Conservation (phyloP, 2,888 invertebrate genomes). For the Drosophila conformis region DNA sequence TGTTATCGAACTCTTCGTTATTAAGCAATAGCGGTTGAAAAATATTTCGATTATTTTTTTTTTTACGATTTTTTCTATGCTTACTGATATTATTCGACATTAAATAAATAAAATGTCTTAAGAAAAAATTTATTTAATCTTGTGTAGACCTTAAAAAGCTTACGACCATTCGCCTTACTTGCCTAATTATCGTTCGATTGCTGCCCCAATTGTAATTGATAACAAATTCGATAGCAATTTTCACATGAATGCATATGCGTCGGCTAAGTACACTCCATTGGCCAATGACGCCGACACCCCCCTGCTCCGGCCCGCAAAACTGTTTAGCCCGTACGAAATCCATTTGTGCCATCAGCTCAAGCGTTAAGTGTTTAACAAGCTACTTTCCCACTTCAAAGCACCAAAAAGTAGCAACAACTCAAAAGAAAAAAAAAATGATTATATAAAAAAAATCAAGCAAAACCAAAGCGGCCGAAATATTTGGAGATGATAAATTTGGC, state of each 20-base stretch:
- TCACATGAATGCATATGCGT: slow-evolving; percentile 24
- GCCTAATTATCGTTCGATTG: slow-evolving; percentile 4
- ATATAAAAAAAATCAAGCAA: slow-evolving; percentile 10
- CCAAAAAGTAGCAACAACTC: slow-evolving; percentile 40
- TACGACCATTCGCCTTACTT: not conserved
- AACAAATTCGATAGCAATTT: slow-evolving; percentile 19
- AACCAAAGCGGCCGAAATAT: slow-evolving; percentile 24
- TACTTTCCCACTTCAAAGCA: slow-evolving; percentile 77
- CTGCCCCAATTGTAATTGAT: slow-evolving; percentile 13
- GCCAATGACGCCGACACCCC: slow-evolving; percentile 44
- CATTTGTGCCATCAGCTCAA: slow-evolving; percentile 54
- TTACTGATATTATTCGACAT: not conserved
- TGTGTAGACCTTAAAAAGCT: not conserved
- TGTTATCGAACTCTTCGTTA: not conserved
- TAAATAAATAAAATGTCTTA: not conserved
- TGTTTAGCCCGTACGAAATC: slow-evolving; percentile 33
- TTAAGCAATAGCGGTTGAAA: not conserved
- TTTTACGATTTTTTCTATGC: not conserved
- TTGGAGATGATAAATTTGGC: slow-evolving; percentile 38
- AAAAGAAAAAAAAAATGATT: slow-evolving; percentile 8
- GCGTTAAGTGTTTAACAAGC: slow-evolving; percentile 74
- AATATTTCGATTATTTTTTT: not conserved
- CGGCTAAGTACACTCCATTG: slow-evolving; percentile 40
- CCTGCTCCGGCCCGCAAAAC: not conserved
- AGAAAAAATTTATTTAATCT: not conserved